These are phyloP conservation scores for Drosophila nikananu DNA, from an alignment of 1,140 invertebrate species.

Conservation along the genomic window DNA sequence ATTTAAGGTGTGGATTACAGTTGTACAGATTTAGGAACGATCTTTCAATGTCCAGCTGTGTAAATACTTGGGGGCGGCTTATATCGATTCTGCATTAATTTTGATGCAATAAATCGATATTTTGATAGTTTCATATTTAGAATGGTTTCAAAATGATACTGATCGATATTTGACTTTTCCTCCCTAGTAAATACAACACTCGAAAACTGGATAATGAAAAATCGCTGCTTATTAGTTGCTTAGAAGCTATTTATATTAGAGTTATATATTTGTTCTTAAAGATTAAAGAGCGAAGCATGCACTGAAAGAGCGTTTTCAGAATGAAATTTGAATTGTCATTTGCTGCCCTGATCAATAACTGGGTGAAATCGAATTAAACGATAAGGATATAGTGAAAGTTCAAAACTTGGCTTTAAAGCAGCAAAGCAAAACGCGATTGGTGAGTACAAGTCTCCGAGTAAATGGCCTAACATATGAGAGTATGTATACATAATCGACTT, in stretches of 20 bases:
- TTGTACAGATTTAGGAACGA: slow-evolving; percentile 27
- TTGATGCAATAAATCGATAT: background rate
- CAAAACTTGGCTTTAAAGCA: slow-evolving; percentile 64
- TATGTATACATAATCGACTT: slow-evolving; percentile 1
- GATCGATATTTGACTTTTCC: background rate
- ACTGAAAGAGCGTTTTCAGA: slow-evolving; percentile 32
- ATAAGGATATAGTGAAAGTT: slow-evolving; percentile 38
- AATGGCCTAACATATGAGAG: slow-evolving; percentile 39
- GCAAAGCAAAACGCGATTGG: slow-evolving; percentile 59
- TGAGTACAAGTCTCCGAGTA: slow-evolving; percentile 29
- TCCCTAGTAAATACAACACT: background rate
- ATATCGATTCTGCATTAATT: background rate
- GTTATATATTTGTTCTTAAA: slow-evolving; percentile 11
- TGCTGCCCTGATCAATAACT: slow-evolving; percentile 14
- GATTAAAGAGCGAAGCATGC: slow-evolving; percentile 57
- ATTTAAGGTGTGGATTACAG: slow-evolving; percentile 75
- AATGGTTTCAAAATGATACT: too few species aligned
- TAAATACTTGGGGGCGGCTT: background rate
- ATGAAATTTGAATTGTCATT: slow-evolving; percentile 16
- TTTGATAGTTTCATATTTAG: too few species aligned
- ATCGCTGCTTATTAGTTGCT: slow-evolving; percentile 15
- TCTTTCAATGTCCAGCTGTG: background rate
- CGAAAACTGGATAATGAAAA: slow-evolving; percentile 11
- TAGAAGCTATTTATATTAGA: slow-evolving; percentile 22
- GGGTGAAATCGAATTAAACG: slow-evolving; percentile 18